Evolutionary conservation across 2,113 vertebrate genomes (phyloP).

Genomic region (Oncorhynchus clarkii): DNA sequence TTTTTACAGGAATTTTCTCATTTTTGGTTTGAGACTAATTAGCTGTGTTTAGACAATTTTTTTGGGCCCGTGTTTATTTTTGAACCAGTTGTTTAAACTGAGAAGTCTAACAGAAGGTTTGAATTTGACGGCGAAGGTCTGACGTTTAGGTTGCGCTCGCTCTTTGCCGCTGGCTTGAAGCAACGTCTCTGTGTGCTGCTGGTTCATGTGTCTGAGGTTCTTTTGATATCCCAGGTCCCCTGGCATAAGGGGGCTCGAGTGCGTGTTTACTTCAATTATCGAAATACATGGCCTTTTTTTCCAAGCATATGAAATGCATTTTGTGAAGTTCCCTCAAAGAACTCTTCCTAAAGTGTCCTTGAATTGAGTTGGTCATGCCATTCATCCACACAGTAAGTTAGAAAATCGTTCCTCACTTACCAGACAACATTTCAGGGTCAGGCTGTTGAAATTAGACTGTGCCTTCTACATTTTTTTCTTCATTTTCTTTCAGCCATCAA

Average conservation of each 20-base stretch:
- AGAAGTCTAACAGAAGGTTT: conserved; percentile 28
- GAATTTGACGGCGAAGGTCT: conserved; percentile 26
- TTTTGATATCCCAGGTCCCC: neutral
- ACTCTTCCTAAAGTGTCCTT: neutral
- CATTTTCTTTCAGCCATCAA: conserved; percentile 77
- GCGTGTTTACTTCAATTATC: too few relatives aligned
- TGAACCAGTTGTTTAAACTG: conserved; percentile 34
- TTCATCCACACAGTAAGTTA: neutral
- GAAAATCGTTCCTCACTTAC: neutral
- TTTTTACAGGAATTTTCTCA: conserved; percentile 9
- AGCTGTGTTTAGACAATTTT: conserved; percentile 31
- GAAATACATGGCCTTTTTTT: too few relatives aligned
- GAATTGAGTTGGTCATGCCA: conserved; percentile 10
- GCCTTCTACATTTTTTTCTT: neutral
- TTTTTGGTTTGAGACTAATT: conserved; percentile 29
- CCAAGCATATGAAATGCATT: neutral
- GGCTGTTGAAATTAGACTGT: neutral
- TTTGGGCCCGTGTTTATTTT: conserved; percentile 38
- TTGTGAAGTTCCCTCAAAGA: neutral
- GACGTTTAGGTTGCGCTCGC: conserved; percentile 20
- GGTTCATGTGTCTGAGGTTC: neutral
- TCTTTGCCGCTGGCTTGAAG: neutral
- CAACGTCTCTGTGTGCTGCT: neutral
- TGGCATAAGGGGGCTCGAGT: neutral
- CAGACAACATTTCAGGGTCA: neutral